Evolutionary conservation across 1,140 invertebrate species (phyloP).

Genomic region (Sitobion miscanthi): DNA sequence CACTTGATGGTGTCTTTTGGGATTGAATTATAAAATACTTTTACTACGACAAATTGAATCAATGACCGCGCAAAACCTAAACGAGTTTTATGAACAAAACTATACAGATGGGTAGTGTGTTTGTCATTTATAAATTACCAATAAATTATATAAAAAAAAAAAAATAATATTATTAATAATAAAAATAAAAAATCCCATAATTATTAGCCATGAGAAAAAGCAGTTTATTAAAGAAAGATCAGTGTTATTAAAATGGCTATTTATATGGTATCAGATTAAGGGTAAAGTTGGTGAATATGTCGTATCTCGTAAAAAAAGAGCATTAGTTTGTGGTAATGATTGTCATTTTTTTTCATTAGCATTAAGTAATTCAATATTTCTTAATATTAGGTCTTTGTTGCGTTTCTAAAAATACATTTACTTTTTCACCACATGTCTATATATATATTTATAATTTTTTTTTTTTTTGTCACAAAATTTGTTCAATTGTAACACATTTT

Average conservation of each 20-base stretch:
- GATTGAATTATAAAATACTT: conserved; percentile 32
- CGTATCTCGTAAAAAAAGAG: no score
- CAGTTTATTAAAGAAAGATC: no score
- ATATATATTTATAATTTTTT: conserved; percentile 30
- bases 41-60: conserved; percentile 48
- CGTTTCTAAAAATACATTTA: conserved; percentile 37
- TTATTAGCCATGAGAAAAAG: conserved; percentile 39
- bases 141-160: conserved; percentile 1
- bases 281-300: no score
- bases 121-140: conserved; percentile 51
- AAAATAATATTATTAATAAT: conserved; percentile 19
- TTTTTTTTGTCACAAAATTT: background rate
- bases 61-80: conserved; percentile 9
- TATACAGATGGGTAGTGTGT: conserved; percentile 40
- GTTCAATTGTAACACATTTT: background rate
- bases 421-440: conserved; percentile 10
- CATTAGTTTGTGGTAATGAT: no score
- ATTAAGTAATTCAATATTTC: conserved; percentile 47
- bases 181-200: background rate
- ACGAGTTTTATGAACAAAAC: conserved; percentile 38
- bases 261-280: no score
- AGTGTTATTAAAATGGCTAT: no score
- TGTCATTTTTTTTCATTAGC: no score
- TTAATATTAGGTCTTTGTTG: conserved; percentile 33
- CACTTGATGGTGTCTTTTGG: conserved; percentile 52